phyloP scores from a whole-genome alignment of 2,113 vertebrate genomes.

The Anarhynchus alexandrinus region DNA sequence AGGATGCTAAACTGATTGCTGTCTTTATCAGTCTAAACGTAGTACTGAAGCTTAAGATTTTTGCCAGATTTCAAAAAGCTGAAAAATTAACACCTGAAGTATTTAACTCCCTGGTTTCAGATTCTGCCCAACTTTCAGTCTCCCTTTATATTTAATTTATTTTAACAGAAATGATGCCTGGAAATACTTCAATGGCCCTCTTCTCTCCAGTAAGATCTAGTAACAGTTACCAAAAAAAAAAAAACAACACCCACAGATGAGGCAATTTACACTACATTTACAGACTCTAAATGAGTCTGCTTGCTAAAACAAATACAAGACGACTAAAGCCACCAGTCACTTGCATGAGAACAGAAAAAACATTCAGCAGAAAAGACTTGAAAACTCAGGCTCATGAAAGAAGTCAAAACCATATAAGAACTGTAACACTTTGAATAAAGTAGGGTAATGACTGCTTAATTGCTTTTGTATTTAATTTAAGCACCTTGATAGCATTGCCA shows the following conservation, averaged over 20 bases:
- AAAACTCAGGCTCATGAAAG: neutral
- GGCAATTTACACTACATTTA: neutral
- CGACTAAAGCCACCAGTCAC: neutral
- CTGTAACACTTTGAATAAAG: neutral
- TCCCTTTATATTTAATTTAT: neutral
- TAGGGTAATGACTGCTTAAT: neutral
- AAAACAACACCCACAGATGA: neutral
- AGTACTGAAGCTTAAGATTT: neutral
- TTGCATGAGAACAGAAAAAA: neutral
- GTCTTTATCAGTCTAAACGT: neutral
- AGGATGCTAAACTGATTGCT: neutral
- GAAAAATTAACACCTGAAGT: neutral
- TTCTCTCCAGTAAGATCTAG: neutral
- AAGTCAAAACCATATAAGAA: neutral
- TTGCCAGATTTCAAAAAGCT: neutral
- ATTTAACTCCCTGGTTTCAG: neutral
- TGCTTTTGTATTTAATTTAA: neutral
- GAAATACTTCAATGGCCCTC: neutral
- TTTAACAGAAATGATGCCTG: neutral
- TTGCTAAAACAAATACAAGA: neutral
- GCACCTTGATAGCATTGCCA: neutral
- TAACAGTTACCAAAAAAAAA: neutral
- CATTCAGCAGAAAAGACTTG: neutral
- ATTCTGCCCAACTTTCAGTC: neutral
- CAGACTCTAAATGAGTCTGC: neutral